Evolutionary conservation across 2,797 vertebrate species (phyloP).

Genomic region (Poecilia velifera): DNA sequence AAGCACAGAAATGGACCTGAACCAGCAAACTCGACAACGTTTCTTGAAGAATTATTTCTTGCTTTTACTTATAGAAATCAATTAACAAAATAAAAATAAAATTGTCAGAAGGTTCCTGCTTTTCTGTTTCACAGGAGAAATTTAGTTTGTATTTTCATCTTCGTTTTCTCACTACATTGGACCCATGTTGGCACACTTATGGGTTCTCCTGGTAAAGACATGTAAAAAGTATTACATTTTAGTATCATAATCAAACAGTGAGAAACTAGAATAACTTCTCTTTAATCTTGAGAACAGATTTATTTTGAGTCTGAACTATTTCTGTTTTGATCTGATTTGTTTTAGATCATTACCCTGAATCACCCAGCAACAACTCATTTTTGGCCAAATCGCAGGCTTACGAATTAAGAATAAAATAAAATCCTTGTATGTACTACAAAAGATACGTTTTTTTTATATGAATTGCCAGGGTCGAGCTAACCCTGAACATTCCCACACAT

Average conservation of each 20-base stretch:
- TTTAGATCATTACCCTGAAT: not conserved
- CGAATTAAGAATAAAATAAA: not conserved
- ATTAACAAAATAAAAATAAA: not conserved
- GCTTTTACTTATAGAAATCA: not conserved
- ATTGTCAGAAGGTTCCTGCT: conserved; percentile 9
- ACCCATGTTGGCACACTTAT: not conserved
- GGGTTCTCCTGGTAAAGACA: not conserved
- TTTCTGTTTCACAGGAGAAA: not conserved
- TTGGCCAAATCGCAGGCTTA: not conserved
- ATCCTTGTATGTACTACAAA: not conserved
- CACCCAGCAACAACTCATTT: not conserved
- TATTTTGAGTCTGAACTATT: not conserved
- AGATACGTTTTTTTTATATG: not conserved
- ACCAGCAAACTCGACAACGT: not conserved
- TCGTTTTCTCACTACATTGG: not conserved
- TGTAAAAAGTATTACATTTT: not conserved
- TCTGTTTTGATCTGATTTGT: not conserved
- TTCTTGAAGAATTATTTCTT: conserved; percentile 4
- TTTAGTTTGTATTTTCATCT: not conserved
- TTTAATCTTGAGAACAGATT: not conserved
- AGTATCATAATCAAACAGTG: not conserved
- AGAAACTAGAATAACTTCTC: not conserved
- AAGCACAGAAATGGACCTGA: conserved; percentile 7
- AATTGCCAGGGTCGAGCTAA: not conserved
- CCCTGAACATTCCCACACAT: not conserved